These are phyloP conservation scores for Caenorhabditis imperialis DNA, from an alignment of 2,888 invertebrate species.

Conservation along the genomic window DNA sequence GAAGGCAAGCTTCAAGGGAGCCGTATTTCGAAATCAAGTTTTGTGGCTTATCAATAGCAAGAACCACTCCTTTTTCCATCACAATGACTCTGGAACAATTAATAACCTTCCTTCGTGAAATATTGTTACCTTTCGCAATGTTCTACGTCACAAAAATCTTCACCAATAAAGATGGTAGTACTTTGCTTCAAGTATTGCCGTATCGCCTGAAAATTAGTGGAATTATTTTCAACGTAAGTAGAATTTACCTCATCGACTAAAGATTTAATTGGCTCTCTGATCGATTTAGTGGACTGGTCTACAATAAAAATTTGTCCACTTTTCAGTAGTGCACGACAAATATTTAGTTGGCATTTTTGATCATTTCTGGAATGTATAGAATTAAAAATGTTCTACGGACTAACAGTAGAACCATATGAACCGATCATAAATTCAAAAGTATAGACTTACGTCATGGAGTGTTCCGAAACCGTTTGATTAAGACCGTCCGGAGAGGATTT, in stretches of 20 bases:
- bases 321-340: conserved; percentile 80
- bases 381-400: too few relatives aligned
- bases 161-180: conserved; percentile 81
- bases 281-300: conserved; percentile 81
- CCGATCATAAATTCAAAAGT: background rate
- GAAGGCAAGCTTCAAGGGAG: conserved; percentile 37
- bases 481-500: conserved; percentile 85
- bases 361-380: conserved; percentile 80
- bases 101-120: too few relatives aligned
- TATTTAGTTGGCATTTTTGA: conserved; percentile 80
- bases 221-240: background rate
- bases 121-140: conserved; percentile 86
- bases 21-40: conserved; percentile 36
- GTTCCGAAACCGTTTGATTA: conserved; percentile 88
- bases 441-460: conserved; percentile 83
- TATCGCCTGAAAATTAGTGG: conserved; percentile 18
- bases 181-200: conserved; percentile 87
- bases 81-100: conserved; percentile 40
- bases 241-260: conserved; percentile 80
- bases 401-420: background rate
- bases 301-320: conserved; percentile 81
- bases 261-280: conserved; percentile 75
- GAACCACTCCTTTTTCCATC: conserved; percentile 47
- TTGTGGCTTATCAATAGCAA: conserved; percentile 29
- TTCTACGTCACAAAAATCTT: conserved; percentile 92